phyloP scores from a whole-genome alignment of 2,888 invertebrate species.

The Hypsopygia costalis region DNA sequence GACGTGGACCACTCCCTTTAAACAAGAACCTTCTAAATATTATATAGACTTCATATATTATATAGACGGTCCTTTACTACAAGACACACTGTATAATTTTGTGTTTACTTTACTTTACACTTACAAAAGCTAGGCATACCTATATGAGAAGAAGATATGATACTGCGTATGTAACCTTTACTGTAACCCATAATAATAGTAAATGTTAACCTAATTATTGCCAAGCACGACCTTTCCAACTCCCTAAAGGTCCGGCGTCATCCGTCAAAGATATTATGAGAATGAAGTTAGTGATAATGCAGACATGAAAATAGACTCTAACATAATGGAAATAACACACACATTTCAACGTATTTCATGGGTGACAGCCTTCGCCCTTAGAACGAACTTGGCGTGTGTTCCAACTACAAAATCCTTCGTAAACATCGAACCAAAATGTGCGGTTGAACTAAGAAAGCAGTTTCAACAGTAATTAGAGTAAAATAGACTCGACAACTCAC shows the following conservation, averaged over 20 bases:
- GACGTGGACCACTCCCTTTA: no score
- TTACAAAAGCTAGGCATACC: no score
- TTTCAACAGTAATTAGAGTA: conserved; percentile 12
- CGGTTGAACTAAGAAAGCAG: conserved; percentile 3
- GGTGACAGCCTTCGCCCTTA: background rate
- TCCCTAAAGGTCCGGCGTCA: background rate
- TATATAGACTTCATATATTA: no score
- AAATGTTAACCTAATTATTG: background rate
- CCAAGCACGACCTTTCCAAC: background rate
- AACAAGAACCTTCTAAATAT: no score
- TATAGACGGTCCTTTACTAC: no score
- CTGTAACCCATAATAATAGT: background rate
- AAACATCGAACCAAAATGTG: conserved; percentile 10
- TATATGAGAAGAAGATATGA: no score
- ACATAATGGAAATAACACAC: background rate
- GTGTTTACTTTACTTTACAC: no score
- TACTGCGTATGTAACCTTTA: background rate
- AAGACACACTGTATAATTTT: no score
- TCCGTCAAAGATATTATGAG: background rate
- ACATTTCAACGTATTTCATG: background rate
- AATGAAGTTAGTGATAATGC: background rate
- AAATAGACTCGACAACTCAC: conserved; percentile 16
- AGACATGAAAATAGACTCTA: background rate
- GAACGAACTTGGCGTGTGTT: background rate
- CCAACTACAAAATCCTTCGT: background rate